Base-by-base conservation (phyloP, 2,888 invertebrate genomes). In the Protula sp. region DNA sequence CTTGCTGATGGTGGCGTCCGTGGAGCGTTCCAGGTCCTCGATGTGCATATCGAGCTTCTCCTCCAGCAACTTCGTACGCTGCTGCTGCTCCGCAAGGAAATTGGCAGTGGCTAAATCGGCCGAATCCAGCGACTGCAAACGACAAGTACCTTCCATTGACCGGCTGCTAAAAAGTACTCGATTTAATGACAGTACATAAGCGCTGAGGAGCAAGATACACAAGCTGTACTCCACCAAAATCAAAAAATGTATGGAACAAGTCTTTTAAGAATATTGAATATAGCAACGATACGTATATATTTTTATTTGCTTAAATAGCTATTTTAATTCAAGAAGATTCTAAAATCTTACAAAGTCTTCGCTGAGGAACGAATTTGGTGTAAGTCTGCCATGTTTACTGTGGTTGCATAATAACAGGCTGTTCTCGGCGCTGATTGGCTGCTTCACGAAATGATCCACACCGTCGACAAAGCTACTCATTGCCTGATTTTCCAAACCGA, bases 401-500 rank as follows among this genome's bases (percentile, higher is more conserved):
- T n/a, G n/a, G n/a, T n/a, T n/a, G n/a, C n/a, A n/a, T n/a, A n/a
- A n/a, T n/a, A n/a, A n/a, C 9, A 9, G 9, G 38, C 38, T 38
- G 38, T 38, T 9, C 19, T 19, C 19, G 38, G 9, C 9, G 38
- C 38, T 38, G 38, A 9, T 19, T 19, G 9, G 9, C 9, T 38
- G 38, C 19, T 38, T 38, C 9, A 38, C 9, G 38, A 14, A 9
- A 14, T 48, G 50, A 26, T 64, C 62, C 14, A 64, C 60, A 5
- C 64, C 64, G 22, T 28, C 55, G 4, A 60, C 60, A 57, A 64
- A 64, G 48, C 54, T 30, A 22, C 30, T 55, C 62, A 64, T 59
- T 5, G 51, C 64, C 3, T 59, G 60, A 45, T 64, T 51, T 50
- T 64, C 62, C 30, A 60, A 30, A 19, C 64, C 62, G 3, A 64